These are phyloP conservation scores for Diogma glabrata DNA, from an alignment of 2,888 invertebrate species.

Conservation along the genomic window DNA sequence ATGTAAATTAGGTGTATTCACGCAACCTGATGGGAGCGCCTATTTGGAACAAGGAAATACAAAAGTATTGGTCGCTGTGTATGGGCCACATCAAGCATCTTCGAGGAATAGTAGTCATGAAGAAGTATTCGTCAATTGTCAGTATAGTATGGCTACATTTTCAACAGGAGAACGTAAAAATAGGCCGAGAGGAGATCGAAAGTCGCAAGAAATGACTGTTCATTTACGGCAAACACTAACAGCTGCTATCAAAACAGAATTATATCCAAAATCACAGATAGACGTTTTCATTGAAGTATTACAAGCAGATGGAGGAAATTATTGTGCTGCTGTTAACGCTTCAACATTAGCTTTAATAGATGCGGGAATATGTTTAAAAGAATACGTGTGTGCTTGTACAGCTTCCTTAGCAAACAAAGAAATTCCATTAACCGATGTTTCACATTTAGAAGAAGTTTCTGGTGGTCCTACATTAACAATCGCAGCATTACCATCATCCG, in stretches of 20 bases:
- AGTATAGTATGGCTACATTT: constrained; percentile 94
- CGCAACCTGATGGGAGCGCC: constrained; percentile 90
- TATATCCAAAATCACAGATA: constrained; percentile 87
- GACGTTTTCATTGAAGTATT: constrained; percentile 92
- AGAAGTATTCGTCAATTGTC: constrained; percentile 82
- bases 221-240: constrained; percentile 80
- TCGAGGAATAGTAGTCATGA: constrained; percentile 52
- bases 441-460: constrained; percentile 76
- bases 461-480: constrained; percentile 75
- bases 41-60: constrained; percentile 94
- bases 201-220: constrained; percentile 81
- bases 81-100: constrained; percentile 69
- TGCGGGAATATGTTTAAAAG: constrained; percentile 90
- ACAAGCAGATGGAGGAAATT: constrained; percentile 85
- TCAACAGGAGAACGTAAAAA: constrained; percentile 82
- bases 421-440: constrained; percentile 76
- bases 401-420: constrained; percentile 71
- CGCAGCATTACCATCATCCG: constrained; percentile 71
- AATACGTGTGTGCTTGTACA: constrained; percentile 85
- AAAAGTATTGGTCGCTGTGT: constrained; percentile 91
- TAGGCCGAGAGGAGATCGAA: constrained; percentile 78
- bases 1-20: constrained; percentile 85
- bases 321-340: constrained; percentile 90
- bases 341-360: constrained; percentile 92
- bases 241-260: constrained; percentile 79